These are phyloP conservation scores for Pygathrix nemaeus DNA, from an alignment of 2,113 vertebrate genomes.

Conservation along the genomic window DNA sequence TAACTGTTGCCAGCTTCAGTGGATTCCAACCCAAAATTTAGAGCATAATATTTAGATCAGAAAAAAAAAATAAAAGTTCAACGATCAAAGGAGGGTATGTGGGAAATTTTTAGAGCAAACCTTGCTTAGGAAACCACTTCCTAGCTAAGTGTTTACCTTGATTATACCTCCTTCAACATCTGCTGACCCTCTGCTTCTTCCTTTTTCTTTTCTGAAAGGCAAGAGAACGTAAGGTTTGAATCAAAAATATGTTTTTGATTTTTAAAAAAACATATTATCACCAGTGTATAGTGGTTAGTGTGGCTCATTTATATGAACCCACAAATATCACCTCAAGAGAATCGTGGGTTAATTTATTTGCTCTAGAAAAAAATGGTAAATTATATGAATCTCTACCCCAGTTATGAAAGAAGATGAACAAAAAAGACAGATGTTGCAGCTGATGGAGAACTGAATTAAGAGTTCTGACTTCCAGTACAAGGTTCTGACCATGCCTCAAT, in stretches of 20 bases:
- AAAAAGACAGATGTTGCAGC: background rate
- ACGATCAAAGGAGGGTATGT: conserved; percentile 37
- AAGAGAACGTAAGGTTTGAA: conserved; percentile 38
- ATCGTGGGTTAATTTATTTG: background rate
- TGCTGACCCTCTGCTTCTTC: conserved; percentile 35
- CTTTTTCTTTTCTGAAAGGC: conserved; percentile 13
- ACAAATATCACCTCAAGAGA: conserved; percentile 32
- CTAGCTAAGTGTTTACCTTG: conserved; percentile 61
- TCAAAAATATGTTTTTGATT: background rate
- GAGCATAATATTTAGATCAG: conserved; percentile 3
- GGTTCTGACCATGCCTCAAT: background rate
- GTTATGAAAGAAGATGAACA: background rate
- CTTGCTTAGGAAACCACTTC: conserved; percentile 7
- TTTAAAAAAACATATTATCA: background rate
- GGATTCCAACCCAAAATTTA: conserved; percentile 30
- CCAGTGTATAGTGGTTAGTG: background rate
- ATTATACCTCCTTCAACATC: conserved; percentile 56
- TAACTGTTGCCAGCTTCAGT: background rate
- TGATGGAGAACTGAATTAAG: background rate
- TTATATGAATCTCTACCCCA: background rate
- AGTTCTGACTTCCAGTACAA: background rate
- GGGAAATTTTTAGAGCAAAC: conserved; percentile 17
- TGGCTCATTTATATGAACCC: background rate
- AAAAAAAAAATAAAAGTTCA: background rate
- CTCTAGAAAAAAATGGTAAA: background rate